Base-by-base conservation (phyloP, 1,140 invertebrate species). In the Zaprionus gabonicus region DNA sequence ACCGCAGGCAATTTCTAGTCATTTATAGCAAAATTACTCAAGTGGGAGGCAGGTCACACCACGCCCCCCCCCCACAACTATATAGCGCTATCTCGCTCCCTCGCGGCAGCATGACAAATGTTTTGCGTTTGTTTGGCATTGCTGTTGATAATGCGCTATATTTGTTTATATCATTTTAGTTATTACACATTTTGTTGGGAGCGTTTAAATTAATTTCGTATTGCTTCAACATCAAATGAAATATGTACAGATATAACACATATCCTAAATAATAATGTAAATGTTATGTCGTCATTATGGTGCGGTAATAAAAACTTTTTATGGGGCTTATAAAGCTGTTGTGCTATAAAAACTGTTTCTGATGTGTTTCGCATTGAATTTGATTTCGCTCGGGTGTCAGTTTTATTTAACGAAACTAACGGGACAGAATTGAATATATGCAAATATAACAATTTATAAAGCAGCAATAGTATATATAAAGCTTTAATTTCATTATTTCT, bases 321-420 rank as follows among this genome's bases (percentile, higher is more conserved):
- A 87, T 86, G 73, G 41, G 38, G 58, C 73, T 67, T 78, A 83
- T 86, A 87, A 87, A 82, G 38, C 71, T 78, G 49, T 71, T 78
- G 31, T 65, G 53, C n/a, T 27, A 46, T 74, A 56, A 69, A 59
- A 68, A 55, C 20, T 9, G 3, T 28, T 67, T 27, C 38, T 57
- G 59, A 53, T 78, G 59, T 44, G 57, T 46, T 34, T 34, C 31
- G 31, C 31, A 3, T 34, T 51, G 20, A 20, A 49, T 49, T 49
- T 49, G 46, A 49, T 49, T 49, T 51, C 10, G 12, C n/a, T 23
- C 9, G 23, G 20, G 1, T 12, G 20, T 23, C 10, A 44, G n/a
- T 9, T 44, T 44, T 7, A 44, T 17, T 44, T 17, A 7, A 17
- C 3, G 20, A 49, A 49, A 49, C 3, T 20, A 20, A 46, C n/a